Conservation (phyloP, 2,113 vertebrate genomes). For the Blennius ocellaris region DNA sequence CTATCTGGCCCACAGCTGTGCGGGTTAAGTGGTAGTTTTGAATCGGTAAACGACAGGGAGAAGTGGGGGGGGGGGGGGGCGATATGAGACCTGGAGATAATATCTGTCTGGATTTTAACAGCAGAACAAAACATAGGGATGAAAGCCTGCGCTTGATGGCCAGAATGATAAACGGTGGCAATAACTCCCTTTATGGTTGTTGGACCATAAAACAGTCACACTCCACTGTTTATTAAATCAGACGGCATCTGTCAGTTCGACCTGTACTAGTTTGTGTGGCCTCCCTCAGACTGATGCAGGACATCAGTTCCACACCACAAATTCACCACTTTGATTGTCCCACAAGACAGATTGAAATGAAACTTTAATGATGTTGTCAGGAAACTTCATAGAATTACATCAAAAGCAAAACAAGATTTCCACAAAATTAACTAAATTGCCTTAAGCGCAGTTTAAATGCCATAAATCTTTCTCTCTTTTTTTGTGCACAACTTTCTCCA, state of each 20-base stretch:
- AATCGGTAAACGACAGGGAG: conserved; percentile 43
- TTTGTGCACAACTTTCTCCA: conserved; percentile 5
- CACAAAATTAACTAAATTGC: conserved; percentile 34
- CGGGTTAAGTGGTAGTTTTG: conserved; percentile 60
- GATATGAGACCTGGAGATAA: conserved; percentile 45
- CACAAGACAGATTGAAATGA: conserved; percentile 7
- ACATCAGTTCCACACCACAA: conserved; percentile 30
- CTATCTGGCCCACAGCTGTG: conserved; percentile 34
- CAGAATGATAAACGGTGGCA: conserved; percentile 53
- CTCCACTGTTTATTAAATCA: conserved; percentile 42
- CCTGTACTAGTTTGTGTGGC: conserved; percentile 7
- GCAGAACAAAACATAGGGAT: conserved; percentile 39
- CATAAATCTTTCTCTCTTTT: not conserved
- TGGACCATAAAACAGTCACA: conserved; percentile 30
- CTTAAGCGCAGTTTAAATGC: conserved; percentile 19
- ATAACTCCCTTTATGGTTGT: conserved; percentile 56
- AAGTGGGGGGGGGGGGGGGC: conserved; percentile 23
- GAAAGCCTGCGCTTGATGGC: conserved; percentile 49
- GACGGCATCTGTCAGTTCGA: not conserved
- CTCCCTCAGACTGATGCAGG: conserved; percentile 5
- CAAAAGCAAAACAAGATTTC: conserved; percentile 43
- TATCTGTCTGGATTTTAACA: conserved; percentile 47
- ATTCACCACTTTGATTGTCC: conserved; percentile 11
- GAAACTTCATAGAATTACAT: conserved; percentile 30
- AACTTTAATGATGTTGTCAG: conserved; percentile 32